A percentile compares a stretch with the other conserved stretches of the same genome.
These are phyloP conservation scores for Molanna angustata DNA, from an alignment of 2,888 invertebrate genomes.

Conservation along the genomic window DNA sequence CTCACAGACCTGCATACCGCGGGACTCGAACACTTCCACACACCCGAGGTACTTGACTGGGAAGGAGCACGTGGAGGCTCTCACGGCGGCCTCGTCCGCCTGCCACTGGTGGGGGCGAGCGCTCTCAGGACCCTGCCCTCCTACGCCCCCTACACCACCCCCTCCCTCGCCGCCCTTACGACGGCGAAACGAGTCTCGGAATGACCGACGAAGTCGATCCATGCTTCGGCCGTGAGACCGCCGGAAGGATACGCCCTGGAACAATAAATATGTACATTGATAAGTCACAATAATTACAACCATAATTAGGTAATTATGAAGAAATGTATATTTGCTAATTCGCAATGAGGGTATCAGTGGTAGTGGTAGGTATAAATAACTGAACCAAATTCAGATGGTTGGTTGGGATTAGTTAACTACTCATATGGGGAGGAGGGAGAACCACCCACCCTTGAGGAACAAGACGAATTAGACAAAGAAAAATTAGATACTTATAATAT, in stretches of 20 bases:
- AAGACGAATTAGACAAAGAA: too few relatives aligned
- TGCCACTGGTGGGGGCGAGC: conserved; percentile 98
- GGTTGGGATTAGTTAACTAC: too few relatives aligned
- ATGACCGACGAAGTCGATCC: conserved; percentile 86
- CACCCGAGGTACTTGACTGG: conserved; percentile 98
- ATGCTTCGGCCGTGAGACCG: conserved; percentile 61
- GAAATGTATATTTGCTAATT: too few relatives aligned
- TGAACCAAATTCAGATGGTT: too few relatives aligned
- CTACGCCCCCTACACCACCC: conserved; percentile 62
- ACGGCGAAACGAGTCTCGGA: conserved; percentile 90
- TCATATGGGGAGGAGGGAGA: too few relatives aligned
- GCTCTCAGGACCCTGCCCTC: conserved; percentile 73
- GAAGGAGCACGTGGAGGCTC: conserved; percentile 95
- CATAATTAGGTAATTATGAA: too few relatives aligned
- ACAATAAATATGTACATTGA: too few relatives aligned
- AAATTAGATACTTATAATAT: too few relatives aligned
- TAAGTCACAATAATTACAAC: too few relatives aligned
- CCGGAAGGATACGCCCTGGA: conserved; percentile 51
- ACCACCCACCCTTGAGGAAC: too few relatives aligned
- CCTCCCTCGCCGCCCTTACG: conserved; percentile 68
- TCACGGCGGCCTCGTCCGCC: conserved; percentile 94
- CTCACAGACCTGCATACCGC: conserved; percentile 99
- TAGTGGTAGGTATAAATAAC: too few relatives aligned
- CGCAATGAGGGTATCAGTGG: too few relatives aligned
- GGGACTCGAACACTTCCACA: conserved; percentile 98